These are phyloP conservation scores for Penaeus chinensis DNA, from an alignment of 1,140 invertebrate species.

Conservation along the genomic window DNA sequence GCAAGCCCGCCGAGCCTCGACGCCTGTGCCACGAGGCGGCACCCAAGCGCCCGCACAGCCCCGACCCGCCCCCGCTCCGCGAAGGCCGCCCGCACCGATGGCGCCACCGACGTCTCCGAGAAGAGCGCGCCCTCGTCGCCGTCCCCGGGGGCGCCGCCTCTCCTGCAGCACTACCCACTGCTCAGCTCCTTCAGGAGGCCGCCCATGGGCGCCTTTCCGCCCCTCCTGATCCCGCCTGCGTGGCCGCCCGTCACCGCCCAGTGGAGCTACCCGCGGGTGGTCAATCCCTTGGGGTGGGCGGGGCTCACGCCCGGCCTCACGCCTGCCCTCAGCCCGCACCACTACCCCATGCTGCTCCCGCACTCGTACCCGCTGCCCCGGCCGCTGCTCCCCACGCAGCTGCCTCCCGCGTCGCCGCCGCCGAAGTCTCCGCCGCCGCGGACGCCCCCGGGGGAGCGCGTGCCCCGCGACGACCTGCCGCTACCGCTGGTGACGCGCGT, in stretches of 20 bases:
- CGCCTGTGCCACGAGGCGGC: conserved; percentile 69
- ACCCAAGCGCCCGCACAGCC: conserved; percentile 65
- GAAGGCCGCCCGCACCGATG: conserved; percentile 51
- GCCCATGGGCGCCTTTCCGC: conserved; percentile 49
- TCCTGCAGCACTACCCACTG: conserved; percentile 57
- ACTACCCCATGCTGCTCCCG: conserved; percentile 49
- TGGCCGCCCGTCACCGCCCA: conserved; percentile 58
- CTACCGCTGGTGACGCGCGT: conserved; percentile 62
- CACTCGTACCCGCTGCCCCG: conserved; percentile 52
- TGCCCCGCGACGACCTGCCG: conserved; percentile 66
- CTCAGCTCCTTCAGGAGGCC: conserved; percentile 36
- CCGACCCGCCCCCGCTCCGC: conserved; percentile 62
- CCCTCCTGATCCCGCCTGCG: conserved; percentile 53
- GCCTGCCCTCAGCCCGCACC: conserved; percentile 28
- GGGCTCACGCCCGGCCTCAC: conserved; percentile 49
- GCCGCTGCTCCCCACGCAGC: conserved; percentile 56
- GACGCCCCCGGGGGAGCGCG: conserved; percentile 64
- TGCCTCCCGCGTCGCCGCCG: conserved; percentile 56
- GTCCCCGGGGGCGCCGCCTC: conserved; percentile 63
- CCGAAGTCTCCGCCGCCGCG: conserved; percentile 52
- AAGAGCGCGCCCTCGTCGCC: conserved; percentile 58
- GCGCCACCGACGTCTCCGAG: conserved; percentile 61
- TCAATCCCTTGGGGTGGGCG: conserved; percentile 53
- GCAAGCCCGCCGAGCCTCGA: conserved; percentile 79
- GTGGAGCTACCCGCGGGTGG: conserved; percentile 52